These are phyloP conservation scores for Spilosoma lubricipeda DNA, from an alignment of 2,888 invertebrate species.

Conservation along the genomic window DNA sequence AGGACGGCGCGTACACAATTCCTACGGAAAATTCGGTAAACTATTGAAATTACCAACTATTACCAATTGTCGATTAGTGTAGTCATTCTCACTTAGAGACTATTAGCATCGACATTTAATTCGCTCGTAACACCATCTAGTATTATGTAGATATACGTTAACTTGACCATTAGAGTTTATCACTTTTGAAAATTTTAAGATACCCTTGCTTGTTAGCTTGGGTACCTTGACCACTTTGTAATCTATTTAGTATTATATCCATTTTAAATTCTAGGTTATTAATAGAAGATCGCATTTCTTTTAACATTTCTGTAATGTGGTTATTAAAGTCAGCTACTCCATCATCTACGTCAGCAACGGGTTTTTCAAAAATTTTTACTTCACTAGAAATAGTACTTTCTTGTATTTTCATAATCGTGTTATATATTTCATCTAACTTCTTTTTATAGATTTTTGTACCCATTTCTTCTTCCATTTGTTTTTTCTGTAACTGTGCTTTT, in stretches of 20 bases:
- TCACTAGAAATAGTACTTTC: background rate
- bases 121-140: background rate
- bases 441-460: conserved; percentile 58
- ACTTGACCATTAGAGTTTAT: background rate
- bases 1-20: too few species aligned
- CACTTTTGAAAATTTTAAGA: conserved; percentile 9
- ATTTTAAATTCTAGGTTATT: conserved; percentile 14
- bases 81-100: background rate
- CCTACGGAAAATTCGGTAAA: background rate
- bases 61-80: background rate
- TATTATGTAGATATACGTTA: background rate
- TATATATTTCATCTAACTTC: conserved; percentile 40
- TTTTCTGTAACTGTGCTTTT: conserved; percentile 68
- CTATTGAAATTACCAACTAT: too few species aligned
- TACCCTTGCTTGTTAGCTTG: background rate
- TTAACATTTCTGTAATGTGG: background rate
- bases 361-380: background rate
- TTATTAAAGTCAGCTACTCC: conserved; percentile 8
- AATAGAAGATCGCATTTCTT: conserved; percentile 16
- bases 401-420: conserved; percentile 17
- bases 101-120: conserved; percentile 9
- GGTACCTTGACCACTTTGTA: background rate
- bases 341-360: conserved; percentile 7
- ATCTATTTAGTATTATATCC: conserved; percentile 10
- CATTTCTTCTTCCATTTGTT: conserved; percentile 61